A percentile compares a stretch with the other conserved stretches of the same genome.
Conservation (phyloP, 2,888 invertebrate genomes). For the Zaprionus bogoriensis region DNA sequence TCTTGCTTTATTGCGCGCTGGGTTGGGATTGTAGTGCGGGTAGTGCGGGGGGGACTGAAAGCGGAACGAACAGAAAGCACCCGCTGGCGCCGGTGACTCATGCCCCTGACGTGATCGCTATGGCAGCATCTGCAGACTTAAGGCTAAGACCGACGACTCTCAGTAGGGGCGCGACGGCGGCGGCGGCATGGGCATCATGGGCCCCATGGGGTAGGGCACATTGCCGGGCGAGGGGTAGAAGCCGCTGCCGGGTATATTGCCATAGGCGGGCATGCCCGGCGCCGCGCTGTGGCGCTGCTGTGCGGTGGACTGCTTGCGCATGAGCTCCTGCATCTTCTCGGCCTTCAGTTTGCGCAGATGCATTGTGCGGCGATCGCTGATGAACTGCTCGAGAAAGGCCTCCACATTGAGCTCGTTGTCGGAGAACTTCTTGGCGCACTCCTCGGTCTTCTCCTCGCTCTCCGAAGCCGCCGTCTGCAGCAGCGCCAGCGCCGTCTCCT, state of each 20-base stretch:
- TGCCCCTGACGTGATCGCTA: conserved; percentile 19
- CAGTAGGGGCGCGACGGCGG: conserved; percentile 90
- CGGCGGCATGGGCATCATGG: conserved; percentile 93
- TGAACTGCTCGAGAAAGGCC: conserved; percentile 92
- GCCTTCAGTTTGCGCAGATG: conserved; percentile 94
- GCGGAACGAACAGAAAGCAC: too few species aligned
- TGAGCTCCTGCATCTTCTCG: conserved; percentile 94
- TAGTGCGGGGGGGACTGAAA: too few species aligned
- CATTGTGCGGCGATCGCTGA: conserved; percentile 89
- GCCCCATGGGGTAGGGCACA: conserved; percentile 84
- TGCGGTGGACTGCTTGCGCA: conserved; percentile 80
- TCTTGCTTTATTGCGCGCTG: too few species aligned
- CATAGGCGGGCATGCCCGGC: conserved; percentile 58
- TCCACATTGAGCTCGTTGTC: conserved; percentile 88
- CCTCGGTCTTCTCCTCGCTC: conserved; percentile 96
- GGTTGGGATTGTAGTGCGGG: too few species aligned
- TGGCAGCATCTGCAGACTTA: conserved; percentile 47
- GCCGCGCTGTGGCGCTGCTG: conserved; percentile 56
- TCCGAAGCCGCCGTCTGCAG: conserved; percentile 96
- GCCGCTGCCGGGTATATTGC: conserved; percentile 70
- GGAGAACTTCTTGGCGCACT: conserved; percentile 90
- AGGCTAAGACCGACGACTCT: background rate
- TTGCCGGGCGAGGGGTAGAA: conserved; percentile 52
- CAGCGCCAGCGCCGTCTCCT: conserved; percentile 93
- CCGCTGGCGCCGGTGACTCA: conserved; percentile 39